Evolutionary conservation across 1,140 invertebrate genomes (phyloP).

Genomic region (Listronotus bonariensis): DNA sequence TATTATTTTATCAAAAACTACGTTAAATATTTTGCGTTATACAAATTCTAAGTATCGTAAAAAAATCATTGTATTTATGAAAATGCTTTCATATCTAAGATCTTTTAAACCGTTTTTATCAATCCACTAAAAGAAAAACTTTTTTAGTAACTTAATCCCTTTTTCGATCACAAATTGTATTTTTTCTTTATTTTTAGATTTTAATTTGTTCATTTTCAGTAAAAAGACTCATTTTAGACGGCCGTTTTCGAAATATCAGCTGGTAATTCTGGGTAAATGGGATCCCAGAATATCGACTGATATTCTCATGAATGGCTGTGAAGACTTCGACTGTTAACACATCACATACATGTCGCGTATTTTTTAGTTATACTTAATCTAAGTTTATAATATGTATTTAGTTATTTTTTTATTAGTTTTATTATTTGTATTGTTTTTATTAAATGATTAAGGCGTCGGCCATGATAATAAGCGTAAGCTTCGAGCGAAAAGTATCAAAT

Average conservation of each 20-base stretch:
- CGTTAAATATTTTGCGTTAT: too few relatives aligned
- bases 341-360: not conserved
- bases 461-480: too few relatives aligned
- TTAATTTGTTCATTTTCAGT: slow-evolving; percentile 10
- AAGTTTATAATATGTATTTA: not conserved
- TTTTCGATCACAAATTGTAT: not conserved
- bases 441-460: too few relatives aligned
- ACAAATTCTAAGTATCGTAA: too few relatives aligned
- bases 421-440: not conserved
- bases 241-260: slow-evolving; percentile 88
- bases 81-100: too few relatives aligned
- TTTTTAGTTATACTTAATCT: slow-evolving; percentile 2
- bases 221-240: slow-evolving; percentile 15
- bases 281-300: slow-evolving; percentile 81
- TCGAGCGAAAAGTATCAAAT: too few relatives aligned
- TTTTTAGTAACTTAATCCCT: too few relatives aligned
- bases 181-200: not conserved
- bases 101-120: too few relatives aligned
- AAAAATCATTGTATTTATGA: too few relatives aligned
- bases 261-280: slow-evolving; percentile 89
- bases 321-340: slow-evolving; percentile 53
- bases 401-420: slow-evolving; percentile 18
- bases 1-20: too few relatives aligned
- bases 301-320: slow-evolving; percentile 64
- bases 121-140: too few relatives aligned